Percentiles rank a stretch among this genome's conserved stretches.
phyloP scores from a whole-genome alignment of 2,113 vertebrate species.

The Oxygymnocypris stewartii region DNA sequence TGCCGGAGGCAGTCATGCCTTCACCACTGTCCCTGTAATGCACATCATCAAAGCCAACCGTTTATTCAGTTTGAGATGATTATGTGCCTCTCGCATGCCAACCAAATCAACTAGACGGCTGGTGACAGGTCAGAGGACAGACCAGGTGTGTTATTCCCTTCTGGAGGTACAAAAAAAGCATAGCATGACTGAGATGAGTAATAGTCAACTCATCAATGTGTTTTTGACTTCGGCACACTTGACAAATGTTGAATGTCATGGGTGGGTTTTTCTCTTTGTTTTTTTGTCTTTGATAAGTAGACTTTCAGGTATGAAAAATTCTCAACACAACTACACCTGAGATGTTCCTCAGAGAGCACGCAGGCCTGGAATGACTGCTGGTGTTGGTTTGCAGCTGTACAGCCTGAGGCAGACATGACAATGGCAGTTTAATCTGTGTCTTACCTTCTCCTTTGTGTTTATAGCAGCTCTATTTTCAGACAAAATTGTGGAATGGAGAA shows the following conservation, averaged over 20 bases:
- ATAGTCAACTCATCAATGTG: background rate
- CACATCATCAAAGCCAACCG: slow-evolving; percentile 19
- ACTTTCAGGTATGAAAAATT: background rate
- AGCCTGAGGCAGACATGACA: slow-evolving; percentile 23
- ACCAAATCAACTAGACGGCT: slow-evolving; percentile 15
- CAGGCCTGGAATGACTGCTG: background rate
- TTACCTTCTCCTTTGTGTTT: slow-evolving; percentile 5
- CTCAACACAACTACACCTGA: background rate
- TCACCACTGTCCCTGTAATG: slow-evolving; percentile 10
- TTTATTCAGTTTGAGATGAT: slow-evolving; percentile 35
- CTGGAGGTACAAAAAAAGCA: slow-evolving; percentile 22
- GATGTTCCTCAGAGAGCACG: background rate
- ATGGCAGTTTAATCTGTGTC: slow-evolving; percentile 16
- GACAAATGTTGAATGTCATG: background rate
- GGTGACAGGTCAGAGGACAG: slow-evolving; percentile 36
- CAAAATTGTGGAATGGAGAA: background rate
- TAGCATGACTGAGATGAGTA: background rate
- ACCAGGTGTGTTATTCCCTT: slow-evolving; percentile 50
- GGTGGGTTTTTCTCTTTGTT: background rate
- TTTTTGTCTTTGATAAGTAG: background rate
- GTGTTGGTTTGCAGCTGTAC: slow-evolving; percentile 17
- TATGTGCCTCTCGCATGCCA: background rate
- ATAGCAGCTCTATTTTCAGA: slow-evolving; percentile 26
- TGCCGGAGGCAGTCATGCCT: slow-evolving; percentile 18
- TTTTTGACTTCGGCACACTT: background rate